These are phyloP conservation scores for Sturnira hondurensis DNA, from an alignment of 2,113 vertebrate species.

Conservation along the genomic window DNA sequence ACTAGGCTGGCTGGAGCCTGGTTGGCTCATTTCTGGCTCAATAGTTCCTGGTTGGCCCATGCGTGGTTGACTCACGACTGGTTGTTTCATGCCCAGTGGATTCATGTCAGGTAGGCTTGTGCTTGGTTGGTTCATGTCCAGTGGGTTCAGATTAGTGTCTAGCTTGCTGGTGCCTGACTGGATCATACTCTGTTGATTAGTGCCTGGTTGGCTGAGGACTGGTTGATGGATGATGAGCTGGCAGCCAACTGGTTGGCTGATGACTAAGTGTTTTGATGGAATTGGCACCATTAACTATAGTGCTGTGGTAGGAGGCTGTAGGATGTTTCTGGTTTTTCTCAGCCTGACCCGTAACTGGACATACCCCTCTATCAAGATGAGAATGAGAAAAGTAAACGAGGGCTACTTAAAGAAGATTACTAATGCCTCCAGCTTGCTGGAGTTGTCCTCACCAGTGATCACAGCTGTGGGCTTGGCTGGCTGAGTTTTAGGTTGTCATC, in stretches of 20 bases:
- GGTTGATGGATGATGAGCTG: background rate
- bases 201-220: background rate
- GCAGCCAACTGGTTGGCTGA: background rate
- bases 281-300: background rate
- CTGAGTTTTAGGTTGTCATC: constrained; percentile 40
- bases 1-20: background rate
- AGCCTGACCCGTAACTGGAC: background rate
- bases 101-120: background rate
- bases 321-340: constrained; percentile 15
- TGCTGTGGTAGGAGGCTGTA: background rate
- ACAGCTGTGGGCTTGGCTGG: background rate
- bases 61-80: background rate
- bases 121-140: background rate
- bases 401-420: background rate
- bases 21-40: background rate
- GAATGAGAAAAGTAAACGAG: background rate
- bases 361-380: background rate
- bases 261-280: constrained; percentile 2
- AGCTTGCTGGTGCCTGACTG: background rate
- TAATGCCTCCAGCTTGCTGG: background rate
- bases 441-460: constrained; percentile 6
- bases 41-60: background rate
- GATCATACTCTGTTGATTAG: background rate
- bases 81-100: background rate
- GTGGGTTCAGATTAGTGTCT: background rate